Evolutionary conservation across 2,797 vertebrate species (phyloP).

Genomic region (Neopelma chrysocephalum): DNA sequence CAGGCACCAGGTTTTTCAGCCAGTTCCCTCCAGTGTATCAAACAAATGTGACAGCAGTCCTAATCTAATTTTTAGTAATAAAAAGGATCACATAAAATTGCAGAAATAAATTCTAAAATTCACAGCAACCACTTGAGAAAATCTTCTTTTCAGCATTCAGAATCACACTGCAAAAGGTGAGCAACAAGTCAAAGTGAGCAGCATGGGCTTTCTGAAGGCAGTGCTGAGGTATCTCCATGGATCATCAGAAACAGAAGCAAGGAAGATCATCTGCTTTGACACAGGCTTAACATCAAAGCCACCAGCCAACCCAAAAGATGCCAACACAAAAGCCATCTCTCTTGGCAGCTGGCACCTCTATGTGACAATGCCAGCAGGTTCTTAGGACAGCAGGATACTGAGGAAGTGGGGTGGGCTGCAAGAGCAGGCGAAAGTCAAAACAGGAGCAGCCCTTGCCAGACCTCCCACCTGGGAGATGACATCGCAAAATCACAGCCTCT

Average conservation of each 20-base stretch:
- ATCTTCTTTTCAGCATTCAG: neutral
- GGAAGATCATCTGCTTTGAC: neutral
- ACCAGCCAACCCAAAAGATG: neutral
- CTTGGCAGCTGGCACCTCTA: neutral
- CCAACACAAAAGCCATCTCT: neutral
- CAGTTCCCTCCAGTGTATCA: neutral
- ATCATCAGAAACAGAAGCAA: neutral
- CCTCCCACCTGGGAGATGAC: neutral
- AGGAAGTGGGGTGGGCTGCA: neutral
- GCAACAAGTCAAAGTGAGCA: neutral
- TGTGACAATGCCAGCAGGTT: neutral
- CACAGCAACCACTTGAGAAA: neutral
- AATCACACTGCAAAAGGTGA: neutral
- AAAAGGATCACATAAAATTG: neutral
- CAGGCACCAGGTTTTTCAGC: neutral
- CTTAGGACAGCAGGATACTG: fast-evolving
- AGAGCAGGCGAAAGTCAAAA: neutral
- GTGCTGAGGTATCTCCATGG: neutral
- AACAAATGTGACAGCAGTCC: neutral
- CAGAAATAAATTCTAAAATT: neutral
- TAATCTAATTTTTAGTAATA: neutral
- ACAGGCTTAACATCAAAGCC: neutral
- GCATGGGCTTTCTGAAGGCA: neutral
- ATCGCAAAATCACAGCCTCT: neutral
- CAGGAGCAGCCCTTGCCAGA: neutral